A percentile compares a stretch with the other conserved stretches of the same genome.
These are phyloP conservation scores for Troides helena DNA, from an alignment of 2,888 invertebrate species.

Conservation along the genomic window DNA sequence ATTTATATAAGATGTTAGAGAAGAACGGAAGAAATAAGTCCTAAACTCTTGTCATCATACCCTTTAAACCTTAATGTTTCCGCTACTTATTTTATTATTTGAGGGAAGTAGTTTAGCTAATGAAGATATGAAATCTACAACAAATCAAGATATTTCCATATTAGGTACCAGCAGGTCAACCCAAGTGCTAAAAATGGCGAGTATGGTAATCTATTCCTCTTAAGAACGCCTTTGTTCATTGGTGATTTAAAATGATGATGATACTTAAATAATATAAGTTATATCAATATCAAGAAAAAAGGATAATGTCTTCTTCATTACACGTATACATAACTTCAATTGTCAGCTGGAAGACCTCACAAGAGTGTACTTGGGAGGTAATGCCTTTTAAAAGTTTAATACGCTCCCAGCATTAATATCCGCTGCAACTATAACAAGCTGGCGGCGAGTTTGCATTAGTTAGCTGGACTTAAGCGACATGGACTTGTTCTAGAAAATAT, in stretches of 20 bases:
- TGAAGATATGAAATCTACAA: too few relatives aligned
- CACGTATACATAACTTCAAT: constrained; percentile 35
- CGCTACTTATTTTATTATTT: too few relatives aligned
- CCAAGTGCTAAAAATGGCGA: too few relatives aligned
- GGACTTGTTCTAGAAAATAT: constrained; percentile 28
- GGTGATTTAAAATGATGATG: background rate
- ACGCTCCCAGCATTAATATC: constrained; percentile 35
- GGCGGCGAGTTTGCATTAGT: constrained; percentile 30
- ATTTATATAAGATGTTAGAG: too few relatives aligned
- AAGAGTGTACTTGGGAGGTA: constrained; percentile 31
- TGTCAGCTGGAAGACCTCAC: constrained; percentile 34
- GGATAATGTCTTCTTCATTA: constrained; percentile 32
- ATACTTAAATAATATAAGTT: background rate
- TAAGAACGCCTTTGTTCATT: too few relatives aligned
- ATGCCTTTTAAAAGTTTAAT: constrained; percentile 39
- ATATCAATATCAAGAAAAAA: background rate
- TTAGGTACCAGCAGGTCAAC: too few relatives aligned
- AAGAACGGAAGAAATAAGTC: too few relatives aligned
- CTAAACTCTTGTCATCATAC: too few relatives aligned
- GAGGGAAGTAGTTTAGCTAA: too few relatives aligned
- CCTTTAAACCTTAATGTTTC: too few relatives aligned
- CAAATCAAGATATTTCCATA: too few relatives aligned
- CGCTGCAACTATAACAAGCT: constrained; percentile 24
- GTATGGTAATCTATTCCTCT: too few relatives aligned
- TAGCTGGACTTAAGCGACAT: constrained; percentile 15